phyloP scores from a whole-genome alignment of 2,888 invertebrate species.

The Synanthedon vespiformis region DNA sequence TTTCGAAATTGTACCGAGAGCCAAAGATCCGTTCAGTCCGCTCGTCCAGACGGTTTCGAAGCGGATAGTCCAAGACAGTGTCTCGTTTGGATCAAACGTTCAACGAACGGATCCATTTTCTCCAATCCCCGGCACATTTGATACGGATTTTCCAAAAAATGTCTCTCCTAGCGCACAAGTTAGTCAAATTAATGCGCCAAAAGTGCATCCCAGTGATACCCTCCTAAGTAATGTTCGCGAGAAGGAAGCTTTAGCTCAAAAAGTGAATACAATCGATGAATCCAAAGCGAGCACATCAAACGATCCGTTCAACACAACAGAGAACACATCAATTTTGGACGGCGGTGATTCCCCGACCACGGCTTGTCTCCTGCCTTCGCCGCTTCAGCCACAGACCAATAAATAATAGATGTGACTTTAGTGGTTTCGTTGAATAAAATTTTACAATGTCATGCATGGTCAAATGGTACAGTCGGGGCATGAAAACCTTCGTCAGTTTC shows the following conservation, averaged over 20 bases:
- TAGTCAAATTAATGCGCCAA: neutral
- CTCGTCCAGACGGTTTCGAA: constrained; percentile 1
- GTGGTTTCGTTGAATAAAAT: too few species aligned
- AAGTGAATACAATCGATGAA: too few species aligned
- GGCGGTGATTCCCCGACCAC: constrained; percentile 50
- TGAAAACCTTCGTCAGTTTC: too few species aligned
- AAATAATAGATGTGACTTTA: constrained; percentile 23
- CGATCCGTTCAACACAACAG: constrained; percentile 12
- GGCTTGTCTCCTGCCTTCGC: constrained; percentile 68
- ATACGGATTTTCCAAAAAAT: too few species aligned
- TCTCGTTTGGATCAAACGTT: constrained; percentile 2
- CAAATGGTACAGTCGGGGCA: too few species aligned
- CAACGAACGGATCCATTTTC: constrained; percentile 13
- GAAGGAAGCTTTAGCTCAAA: too few species aligned
- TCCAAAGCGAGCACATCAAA: neutral
- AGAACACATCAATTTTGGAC: constrained; percentile 43
- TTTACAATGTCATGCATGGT: too few species aligned
- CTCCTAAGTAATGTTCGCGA: neutral
- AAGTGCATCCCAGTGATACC: neutral
- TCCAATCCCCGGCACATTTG: constrained; percentile 2
- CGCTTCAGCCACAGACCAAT: constrained; percentile 62
- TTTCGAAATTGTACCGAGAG: constrained; percentile 43
- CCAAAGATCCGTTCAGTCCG: constrained; percentile 14
- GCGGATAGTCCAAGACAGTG: neutral
- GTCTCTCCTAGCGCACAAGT: neutral